Evolutionary conservation across 2,888 invertebrate genomes (phyloP).

Genomic region (Cosmia trapezina): DNA sequence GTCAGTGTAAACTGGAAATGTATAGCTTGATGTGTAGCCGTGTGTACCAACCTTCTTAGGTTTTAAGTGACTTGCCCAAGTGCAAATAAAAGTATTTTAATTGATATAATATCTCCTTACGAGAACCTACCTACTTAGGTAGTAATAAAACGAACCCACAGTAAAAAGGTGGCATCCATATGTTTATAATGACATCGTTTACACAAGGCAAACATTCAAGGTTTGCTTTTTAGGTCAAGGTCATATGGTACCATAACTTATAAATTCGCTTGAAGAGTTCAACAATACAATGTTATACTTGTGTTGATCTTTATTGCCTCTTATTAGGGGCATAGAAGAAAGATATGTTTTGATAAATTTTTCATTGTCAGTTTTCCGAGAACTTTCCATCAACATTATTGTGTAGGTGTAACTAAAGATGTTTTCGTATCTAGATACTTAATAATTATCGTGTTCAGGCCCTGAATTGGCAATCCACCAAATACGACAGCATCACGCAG

Average conservation of each 20-base stretch:
- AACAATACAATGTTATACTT: not conserved
- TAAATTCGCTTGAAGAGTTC: conserved; percentile 13
- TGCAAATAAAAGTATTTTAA: conserved; percentile 17
- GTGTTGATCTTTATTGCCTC: not conserved
- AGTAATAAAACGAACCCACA: not conserved
- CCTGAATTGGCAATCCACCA: conserved; percentile 50
- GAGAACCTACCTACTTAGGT: not conserved
- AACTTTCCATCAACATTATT: conserved; percentile 16
- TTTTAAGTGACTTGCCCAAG: too few species aligned
- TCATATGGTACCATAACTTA: conserved; percentile 66
- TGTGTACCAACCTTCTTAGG: not conserved
- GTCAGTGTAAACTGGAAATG: too few species aligned
- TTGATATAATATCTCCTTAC: not conserved
- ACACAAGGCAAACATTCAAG: conserved; percentile 56
- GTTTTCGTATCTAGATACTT: conserved; percentile 27
- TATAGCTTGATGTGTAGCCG: too few species aligned
- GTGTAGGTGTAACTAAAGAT: conserved; percentile 24
- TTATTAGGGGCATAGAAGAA: not conserved
- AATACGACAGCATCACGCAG: conserved; percentile 35
- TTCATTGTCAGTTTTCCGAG: conserved; percentile 14
- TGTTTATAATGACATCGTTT: conserved; percentile 42
- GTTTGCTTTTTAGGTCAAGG: conserved; percentile 80
- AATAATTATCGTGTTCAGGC: conserved; percentile 34
- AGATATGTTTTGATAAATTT: not conserved
- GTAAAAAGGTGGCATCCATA: conserved; percentile 22